A percentile compares a stretch with the other conserved stretches of the same genome.
Evolutionary conservation across 2,888 invertebrate genomes (phyloP).

Genomic region (Caenorhabditis afra): DNA sequence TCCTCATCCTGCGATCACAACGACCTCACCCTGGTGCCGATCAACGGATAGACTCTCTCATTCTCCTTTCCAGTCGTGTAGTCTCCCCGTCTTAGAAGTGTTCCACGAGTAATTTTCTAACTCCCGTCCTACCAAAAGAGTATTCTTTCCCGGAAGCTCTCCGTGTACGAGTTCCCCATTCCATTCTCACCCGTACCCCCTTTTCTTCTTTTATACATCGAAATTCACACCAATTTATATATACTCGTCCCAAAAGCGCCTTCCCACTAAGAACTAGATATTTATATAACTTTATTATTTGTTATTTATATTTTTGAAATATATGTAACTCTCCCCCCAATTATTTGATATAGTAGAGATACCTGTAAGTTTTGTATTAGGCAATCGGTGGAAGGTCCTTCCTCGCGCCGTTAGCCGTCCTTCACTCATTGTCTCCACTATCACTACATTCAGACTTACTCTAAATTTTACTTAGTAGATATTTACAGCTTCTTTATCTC

Average conservation of each 20-base stretch:
- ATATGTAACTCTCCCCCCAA: constrained; percentile 28
- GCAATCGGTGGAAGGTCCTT: constrained; percentile 1
- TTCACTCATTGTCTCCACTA: constrained; percentile 2
- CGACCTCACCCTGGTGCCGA: constrained; percentile 50
- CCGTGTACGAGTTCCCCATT: constrained; percentile 25
- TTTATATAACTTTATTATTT: constrained; percentile 40
- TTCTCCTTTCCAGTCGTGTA: constrained; percentile 14
- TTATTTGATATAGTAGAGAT: constrained; percentile 32
- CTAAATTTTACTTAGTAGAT: constrained; percentile 31
- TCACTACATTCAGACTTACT: constrained; percentile 21
- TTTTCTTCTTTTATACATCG: constrained; percentile 1
- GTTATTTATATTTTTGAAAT: constrained; percentile 56
- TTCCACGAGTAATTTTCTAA: constrained; percentile 23
- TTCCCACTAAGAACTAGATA: constrained; percentile 15
- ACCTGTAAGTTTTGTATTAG: constrained; percentile 39
- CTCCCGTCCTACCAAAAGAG: constrained; percentile 1
- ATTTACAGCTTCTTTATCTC: constrained; percentile 28
- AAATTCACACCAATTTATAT: constrained; percentile 12
- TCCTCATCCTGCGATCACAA: constrained; percentile 40
- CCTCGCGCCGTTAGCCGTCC: neutral
- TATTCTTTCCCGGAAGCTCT: neutral
- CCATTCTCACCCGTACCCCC: constrained; percentile 14
- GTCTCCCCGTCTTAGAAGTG: constrained; percentile 12
- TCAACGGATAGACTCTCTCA: constrained; percentile 24
- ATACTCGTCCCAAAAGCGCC: constrained; percentile 22